Conservation (phyloP, 2,113 vertebrate species). For the Ahaetulla prasina region DNA sequence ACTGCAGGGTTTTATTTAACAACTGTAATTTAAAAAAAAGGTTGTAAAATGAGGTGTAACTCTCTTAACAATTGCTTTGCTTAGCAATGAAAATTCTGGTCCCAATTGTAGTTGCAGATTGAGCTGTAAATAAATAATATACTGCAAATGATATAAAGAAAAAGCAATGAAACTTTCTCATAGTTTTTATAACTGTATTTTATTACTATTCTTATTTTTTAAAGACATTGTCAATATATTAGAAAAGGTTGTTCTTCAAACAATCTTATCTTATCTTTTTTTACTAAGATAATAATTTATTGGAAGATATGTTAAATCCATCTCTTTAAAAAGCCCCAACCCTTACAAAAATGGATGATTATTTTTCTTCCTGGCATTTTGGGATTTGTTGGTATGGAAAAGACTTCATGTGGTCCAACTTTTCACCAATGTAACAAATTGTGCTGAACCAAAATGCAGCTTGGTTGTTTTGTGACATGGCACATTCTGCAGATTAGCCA, state of each 20-base stretch:
- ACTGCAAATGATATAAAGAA: slow-evolving; percentile 30
- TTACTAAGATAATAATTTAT: slow-evolving; percentile 47
- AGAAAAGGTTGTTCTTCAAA: slow-evolving; percentile 43
- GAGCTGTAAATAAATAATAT: neutral
- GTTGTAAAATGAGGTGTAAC: no score
- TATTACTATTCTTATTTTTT: slow-evolving; percentile 56
- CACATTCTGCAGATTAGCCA: neutral
- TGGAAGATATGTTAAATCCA: slow-evolving; percentile 45
- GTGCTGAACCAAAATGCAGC: neutral
- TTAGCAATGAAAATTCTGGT: neutral
- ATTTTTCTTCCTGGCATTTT: neutral
- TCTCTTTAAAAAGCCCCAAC: neutral
- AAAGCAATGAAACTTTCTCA: slow-evolving; percentile 52
- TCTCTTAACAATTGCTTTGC: neutral
- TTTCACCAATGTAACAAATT: neutral
- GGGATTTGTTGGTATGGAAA: neutral
- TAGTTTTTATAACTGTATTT: slow-evolving; percentile 60
- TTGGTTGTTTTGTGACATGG: neutral
- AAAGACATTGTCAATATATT: slow-evolving; percentile 47
- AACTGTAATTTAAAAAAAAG: no score
- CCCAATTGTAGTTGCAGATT: neutral
- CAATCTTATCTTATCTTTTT: no score
- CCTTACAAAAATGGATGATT: neutral
- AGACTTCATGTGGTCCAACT: neutral
- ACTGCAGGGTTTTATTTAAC: no score